These are phyloP conservation scores for Yoshiicerus persimilis DNA, from an alignment of 1,140 invertebrate genomes.

Conservation along the genomic window DNA sequence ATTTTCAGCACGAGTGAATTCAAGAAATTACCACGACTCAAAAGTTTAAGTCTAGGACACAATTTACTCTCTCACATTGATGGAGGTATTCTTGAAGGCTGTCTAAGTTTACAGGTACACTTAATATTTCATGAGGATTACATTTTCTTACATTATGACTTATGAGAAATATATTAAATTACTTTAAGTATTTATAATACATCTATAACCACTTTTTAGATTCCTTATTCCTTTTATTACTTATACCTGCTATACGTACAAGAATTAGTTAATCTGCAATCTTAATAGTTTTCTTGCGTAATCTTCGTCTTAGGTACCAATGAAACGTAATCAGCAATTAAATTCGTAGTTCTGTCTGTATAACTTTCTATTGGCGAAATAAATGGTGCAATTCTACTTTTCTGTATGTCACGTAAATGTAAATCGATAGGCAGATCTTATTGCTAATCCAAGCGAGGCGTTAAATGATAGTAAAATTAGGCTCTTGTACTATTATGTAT, in stretches of 20 bases:
- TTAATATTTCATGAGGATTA: too few species aligned
- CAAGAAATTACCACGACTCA: constrained; percentile 70
- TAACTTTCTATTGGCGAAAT: background rate
- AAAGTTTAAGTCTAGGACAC: constrained; percentile 71
- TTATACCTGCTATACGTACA: background rate
- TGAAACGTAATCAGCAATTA: background rate
- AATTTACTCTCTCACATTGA: constrained; percentile 79
- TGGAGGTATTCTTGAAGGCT: constrained; percentile 80
- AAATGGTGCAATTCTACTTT: background rate
- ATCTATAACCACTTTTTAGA: too few species aligned
- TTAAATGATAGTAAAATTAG: background rate
- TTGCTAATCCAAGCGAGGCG: background rate
- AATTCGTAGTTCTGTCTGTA: too few species aligned
- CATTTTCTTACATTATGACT: too few species aligned
- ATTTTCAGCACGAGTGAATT: constrained; percentile 84
- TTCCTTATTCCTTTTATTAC: background rate
- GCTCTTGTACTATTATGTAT: background rate
- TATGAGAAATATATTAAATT: too few species aligned
- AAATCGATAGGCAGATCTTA: background rate
- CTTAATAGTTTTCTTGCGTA: background rate
- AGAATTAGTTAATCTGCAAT: background rate
- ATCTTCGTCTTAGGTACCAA: background rate
- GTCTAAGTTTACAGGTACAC: constrained; percentile 68
- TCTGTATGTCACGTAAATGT: background rate
- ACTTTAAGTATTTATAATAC: too few species aligned